Base-by-base conservation (phyloP, 30 jellyfish, hydroid and myxozoan species). In the Catostylus mosaicus region DNA sequence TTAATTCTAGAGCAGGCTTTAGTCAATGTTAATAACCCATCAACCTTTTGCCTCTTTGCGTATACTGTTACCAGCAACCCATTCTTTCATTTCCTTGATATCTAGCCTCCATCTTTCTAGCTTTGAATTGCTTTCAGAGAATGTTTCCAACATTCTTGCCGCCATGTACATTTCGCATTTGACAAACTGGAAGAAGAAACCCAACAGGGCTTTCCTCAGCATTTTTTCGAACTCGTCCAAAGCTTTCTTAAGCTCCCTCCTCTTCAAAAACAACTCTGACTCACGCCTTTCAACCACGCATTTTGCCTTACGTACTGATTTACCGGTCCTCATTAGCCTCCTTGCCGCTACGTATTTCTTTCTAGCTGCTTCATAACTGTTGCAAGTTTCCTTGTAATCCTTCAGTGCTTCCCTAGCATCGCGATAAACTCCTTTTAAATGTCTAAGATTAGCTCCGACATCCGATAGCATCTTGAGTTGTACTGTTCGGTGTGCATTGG, bases 111-210 rank as follows among this genome's bases (percentile, higher is more conserved):
- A 80, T 24, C 78, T 50, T 16, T 66, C 91, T 27, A 80, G 76
- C 38, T 80, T 80, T 26, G 60, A 29, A 46, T 32, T 10, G 66
- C 78, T 43, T 14, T 80, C 91, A 10, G 91, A 48, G 30, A 65
- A 80, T 12, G 78, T 80, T 74, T 80, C 91, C 77, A 80, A 35
- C 52, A 80, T 18, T 54, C 84, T 66, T 20, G 91, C 91, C 34
- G 91, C 91, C 73, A 63, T 65, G 57, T 33, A 43, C 91, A 80
- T 80, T 48, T 80, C 91, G 27, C 78, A 66, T 67, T 67, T 66
- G 56, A 67, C 75, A 35, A 80, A 52, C 57, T 67, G 84, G 9
- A 66, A 54, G 76, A 80, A 80, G 57, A 67, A 62, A 24, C 36
- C 24, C 71, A 67, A 18, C 71, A 80, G 57, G 7, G 67, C 84